Evolutionary conservation across 2,797 vertebrate species (phyloP), one percentile per base, ranked within the genome.

Genomic region (Eutrigla gurnardus): DNA sequence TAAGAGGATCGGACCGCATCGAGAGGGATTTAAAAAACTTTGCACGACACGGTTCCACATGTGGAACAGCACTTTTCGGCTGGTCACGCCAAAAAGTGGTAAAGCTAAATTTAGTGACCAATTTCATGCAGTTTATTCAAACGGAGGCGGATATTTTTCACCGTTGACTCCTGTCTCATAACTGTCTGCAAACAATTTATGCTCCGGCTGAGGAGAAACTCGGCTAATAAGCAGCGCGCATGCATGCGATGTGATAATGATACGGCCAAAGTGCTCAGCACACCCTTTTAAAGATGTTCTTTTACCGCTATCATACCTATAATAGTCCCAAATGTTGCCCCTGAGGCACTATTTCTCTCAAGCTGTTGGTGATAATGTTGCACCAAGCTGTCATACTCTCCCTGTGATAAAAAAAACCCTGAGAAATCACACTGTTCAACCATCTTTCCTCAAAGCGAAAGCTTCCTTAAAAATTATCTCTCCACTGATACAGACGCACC

Each of bases 1-100:
- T 37, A 64, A 71, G 43, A 65, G 63, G 77, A 52, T 53, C 35
- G 39, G 14, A 65, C 0, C 8, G 39, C 49, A 72, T n/a, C 25
- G 35, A 36, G 40, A 57, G 8, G 7, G 36, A 70, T 62, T 68
- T 65, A n/a, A 73, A 25, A 75, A 70, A 37, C 7, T 61, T 49
- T 14, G n/a, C 37, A 50, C 61, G 32, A 65, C 7, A 36, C 8
- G 18, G 7, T 25, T 25, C 47, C 13, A 53, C 69, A 57, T 50
- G 50, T 33, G 9, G 36, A 66, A 53, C 15, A 36, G 75, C 50
- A 15, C 54, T 3, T 5, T 0, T 14, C 59, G 46, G 18, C 57
- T 3, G 9, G 11, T 65, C 18, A 69, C 36, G 40, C 5, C 12
- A 18, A 54, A 63, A 35, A 4, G 7, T 18, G 9, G 6, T 47